Base-by-base conservation (phyloP, 2,888 invertebrate genomes). In the Allolobophora icterica region DNA sequence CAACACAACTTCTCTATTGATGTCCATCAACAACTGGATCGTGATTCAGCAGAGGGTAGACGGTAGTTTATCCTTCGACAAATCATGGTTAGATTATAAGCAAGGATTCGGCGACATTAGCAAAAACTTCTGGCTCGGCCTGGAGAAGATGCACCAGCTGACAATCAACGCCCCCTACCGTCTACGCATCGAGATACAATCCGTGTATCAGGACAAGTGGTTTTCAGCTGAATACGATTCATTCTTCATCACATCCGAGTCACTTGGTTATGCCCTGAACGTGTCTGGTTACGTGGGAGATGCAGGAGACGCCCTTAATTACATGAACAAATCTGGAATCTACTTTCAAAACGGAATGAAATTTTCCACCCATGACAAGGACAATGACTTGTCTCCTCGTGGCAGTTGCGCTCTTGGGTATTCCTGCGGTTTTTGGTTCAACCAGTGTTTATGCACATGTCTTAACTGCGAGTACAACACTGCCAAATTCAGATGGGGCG, bases 221-320 rank as follows among this genome's bases (percentile, higher is more conserved):
- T 83, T 83, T 83, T 83, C 83, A 83, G 30, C 33, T 15, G 83
- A 83, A 33, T 83, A 83, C 33, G 83, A 83, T 33, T 83, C 83
- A 83, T 83, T 83, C 83, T 33, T 83, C 30, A 83, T 83, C 3
- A 33, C 30, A 33, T 83, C 83, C 33, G 83, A 17, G 30, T 33
- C 30, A 83, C 33, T 6, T 33, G n/a, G 83, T 33, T 83, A 83
- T 24, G n/a, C 83, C 30, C 8, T 83, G 33, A 83, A 83, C 33
- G 83, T 83, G n/a, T 83, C n/a, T 83, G 83, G 83, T 33, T 83
- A 83, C 33, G 83, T 83, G 83, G 83, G 83, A 83, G 83, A 83
- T 33, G 83, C 83, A 30, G 83, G 83, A 3, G 83, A 83, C 30
- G 83, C 83, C 83, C 19, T 45, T 15, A 33, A n/a, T n/a, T n/a